Conservation (phyloP, 1,140 invertebrate species). For the Mya arenaria region DNA sequence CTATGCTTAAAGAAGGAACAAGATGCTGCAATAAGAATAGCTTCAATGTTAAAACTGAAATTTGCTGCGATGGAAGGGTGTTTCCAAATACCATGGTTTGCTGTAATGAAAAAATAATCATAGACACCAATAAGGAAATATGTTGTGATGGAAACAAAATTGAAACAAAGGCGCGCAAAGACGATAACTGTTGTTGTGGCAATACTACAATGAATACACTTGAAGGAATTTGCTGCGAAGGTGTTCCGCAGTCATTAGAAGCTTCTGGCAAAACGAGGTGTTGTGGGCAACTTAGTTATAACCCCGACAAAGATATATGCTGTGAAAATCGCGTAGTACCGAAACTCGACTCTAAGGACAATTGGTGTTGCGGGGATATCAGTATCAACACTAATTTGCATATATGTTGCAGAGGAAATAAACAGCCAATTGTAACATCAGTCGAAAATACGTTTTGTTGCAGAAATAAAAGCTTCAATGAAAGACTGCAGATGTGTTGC, state of each 20-base stretch:
- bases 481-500: not conserved
- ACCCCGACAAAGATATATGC: constrained; percentile 9
- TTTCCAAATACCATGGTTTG: constrained; percentile 10
- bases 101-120: not conserved
- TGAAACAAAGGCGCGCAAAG: not conserved
- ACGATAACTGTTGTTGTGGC: constrained; percentile 19
- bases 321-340: not conserved
- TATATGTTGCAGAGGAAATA: constrained; percentile 18
- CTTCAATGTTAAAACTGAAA: constrained; percentile 4
- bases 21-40: constrained; percentile 19
- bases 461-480: constrained; percentile 4
- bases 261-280: not conserved
- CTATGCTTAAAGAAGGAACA: not conserved
- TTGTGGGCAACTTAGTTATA: constrained; percentile 7
- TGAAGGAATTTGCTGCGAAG: constrained; percentile 23
- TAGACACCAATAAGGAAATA: not conserved
- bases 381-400: constrained; percentile 3
- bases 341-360: not conserved
- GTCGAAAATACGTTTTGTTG: constrained; percentile 15
- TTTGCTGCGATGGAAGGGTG: constrained; percentile 26
- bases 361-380: constrained; percentile 23
- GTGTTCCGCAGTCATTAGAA: not conserved
- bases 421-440: not conserved
- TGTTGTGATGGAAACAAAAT: constrained; percentile 16
- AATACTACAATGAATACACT: not conserved